Percentiles rank a stretch among this genome's conserved stretches.
These are phyloP conservation scores for Strix aluco DNA, from an alignment of 2,113 vertebrate species.

Conservation along the genomic window DNA sequence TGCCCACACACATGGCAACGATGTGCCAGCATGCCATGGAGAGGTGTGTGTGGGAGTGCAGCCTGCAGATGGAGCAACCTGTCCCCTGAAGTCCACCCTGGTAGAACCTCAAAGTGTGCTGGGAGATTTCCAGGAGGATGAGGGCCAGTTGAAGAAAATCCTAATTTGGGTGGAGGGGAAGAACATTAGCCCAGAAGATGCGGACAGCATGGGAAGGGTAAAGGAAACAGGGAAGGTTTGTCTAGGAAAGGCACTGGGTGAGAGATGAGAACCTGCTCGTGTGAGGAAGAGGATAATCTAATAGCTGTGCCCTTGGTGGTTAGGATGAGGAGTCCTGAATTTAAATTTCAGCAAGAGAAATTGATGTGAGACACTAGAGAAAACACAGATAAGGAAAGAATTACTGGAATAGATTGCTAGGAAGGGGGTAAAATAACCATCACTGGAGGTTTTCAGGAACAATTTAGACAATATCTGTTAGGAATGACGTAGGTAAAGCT, in stretches of 20 bases:
- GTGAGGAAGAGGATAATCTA: not conserved
- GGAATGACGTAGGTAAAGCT: not conserved
- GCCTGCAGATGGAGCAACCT: not conserved
- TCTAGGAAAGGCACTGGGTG: not conserved
- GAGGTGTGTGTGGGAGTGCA: not conserved
- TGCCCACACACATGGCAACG: not conserved
- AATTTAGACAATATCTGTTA: not conserved
- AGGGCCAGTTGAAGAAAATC: not conserved
- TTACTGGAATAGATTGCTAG: not conserved
- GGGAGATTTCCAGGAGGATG: not conserved
- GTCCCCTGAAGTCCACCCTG: not conserved
- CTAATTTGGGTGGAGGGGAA: not conserved
- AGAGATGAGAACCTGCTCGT: not conserved
- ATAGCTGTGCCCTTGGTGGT: not conserved
- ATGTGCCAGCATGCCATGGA: fast-evolving
- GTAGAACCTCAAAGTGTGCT: not conserved
- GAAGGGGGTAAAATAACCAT: not conserved
- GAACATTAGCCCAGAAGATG: not conserved
- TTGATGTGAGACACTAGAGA: not conserved
- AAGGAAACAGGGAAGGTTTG: not conserved
- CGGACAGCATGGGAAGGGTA: not conserved
- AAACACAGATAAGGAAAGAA: not conserved
- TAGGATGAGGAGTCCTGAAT: not conserved
- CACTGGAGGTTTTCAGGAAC: not conserved
- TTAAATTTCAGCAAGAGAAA: not conserved